A percentile compares a stretch with the other conserved stretches of the same genome.
Evolutionary conservation across 2,797 vertebrate species (phyloP).

Genomic region (Chromobotia macracanthus): DNA sequence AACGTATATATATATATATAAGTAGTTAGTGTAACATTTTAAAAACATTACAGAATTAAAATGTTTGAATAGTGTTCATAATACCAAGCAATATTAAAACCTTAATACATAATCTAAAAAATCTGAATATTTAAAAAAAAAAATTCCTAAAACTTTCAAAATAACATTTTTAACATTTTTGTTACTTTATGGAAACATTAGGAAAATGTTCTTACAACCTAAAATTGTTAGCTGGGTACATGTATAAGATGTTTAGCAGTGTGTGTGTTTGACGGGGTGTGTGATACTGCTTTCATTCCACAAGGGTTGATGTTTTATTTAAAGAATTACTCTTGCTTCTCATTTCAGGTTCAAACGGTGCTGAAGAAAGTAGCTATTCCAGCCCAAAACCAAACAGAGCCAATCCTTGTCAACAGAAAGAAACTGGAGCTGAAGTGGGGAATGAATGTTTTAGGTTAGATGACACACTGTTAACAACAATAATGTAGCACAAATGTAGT

Average conservation of each 20-base stretch:
- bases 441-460: conserved; percentile 86
- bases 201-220: no score
- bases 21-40: no score
- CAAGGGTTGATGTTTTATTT: not conserved
- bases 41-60: no score
- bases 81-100: no score
- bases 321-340: not conserved
- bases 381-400: conserved; percentile 70
- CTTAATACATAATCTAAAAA: no score
- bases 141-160: no score
- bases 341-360: conserved; percentile 81
- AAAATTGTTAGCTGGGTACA: no score
- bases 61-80: no score
- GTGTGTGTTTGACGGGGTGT: not conserved
- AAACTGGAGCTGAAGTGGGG: conserved; percentile 85
- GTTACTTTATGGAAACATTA: no score
- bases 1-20: no score
- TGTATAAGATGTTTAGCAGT: not conserved
- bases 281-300: not conserved
- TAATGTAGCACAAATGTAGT: not conserved
- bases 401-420: conserved; percentile 72
- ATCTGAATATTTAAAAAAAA: no score
- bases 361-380: conserved; percentile 71
- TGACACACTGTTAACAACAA: not conserved
- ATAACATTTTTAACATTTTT: no score